These are phyloP conservation scores for Apogon hyalosoma DNA, from an alignment of 2,797 vertebrate genomes.

Conservation along the genomic window DNA sequence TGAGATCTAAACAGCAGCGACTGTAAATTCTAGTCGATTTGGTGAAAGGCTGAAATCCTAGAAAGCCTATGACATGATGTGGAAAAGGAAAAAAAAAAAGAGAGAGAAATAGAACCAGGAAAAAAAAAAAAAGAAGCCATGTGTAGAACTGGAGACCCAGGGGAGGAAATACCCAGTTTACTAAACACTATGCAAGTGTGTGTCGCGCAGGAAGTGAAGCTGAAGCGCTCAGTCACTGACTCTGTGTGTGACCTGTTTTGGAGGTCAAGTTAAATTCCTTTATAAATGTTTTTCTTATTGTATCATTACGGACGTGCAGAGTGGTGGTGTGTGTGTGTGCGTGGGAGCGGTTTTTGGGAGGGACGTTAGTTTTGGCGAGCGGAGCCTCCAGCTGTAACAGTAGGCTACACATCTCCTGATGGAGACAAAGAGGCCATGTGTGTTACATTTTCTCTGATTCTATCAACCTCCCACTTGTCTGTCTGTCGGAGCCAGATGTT, in stretches of 20 bases:
- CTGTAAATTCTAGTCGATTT: background rate
- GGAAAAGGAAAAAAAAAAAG: constrained; percentile 25
- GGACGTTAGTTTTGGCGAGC: constrained; percentile 53
- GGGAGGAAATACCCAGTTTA: constrained; percentile 80
- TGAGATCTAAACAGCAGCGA: background rate
- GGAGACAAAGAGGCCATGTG: constrained; percentile 57
- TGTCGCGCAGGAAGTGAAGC: constrained; percentile 55
- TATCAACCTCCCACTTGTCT: constrained; percentile 5
- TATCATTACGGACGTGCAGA: constrained; percentile 23
- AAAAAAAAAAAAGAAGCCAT: constrained; percentile 59
- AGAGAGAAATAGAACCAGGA: too few species aligned
- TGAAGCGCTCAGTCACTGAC: constrained; percentile 48
- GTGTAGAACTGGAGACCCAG: constrained; percentile 72
- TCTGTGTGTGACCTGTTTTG: constrained; percentile 15
- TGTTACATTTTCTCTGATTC: constrained; percentile 48
- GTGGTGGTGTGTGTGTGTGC: too few species aligned
- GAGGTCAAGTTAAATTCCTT: constrained; percentile 18
- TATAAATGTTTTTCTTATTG: background rate
- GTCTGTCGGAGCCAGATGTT: background rate
- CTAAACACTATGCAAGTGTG: constrained; percentile 61
- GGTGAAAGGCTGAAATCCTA: constrained; percentile 29
- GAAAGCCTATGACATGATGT: constrained; percentile 32
- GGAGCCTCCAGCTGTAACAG: constrained; percentile 56
- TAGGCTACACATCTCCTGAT: constrained; percentile 42
- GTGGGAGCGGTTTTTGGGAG: constrained; percentile 42